Conservation (phyloP, 2,888 invertebrate genomes). For the Bembecia ichneumoniformis region DNA sequence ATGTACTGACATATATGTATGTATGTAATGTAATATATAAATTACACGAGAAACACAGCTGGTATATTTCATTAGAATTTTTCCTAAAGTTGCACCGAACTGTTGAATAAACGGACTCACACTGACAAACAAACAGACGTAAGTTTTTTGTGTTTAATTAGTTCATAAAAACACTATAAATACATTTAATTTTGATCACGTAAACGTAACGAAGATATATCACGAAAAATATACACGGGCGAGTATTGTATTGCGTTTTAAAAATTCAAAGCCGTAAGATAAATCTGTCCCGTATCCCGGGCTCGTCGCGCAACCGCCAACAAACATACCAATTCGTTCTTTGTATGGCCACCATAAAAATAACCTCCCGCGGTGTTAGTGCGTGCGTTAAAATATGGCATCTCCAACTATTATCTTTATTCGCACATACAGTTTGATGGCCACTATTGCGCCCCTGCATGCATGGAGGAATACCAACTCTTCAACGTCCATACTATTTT, state of each 20-base stretch:
- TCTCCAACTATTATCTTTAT: not conserved
- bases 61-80: too few relatives aligned
- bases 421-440: not conserved
- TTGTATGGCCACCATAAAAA: constrained; percentile 5
- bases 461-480: not conserved
- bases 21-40: too few relatives aligned
- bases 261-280: not conserved
- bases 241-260: not conserved
- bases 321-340: constrained; percentile 1
- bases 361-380: constrained; percentile 1
- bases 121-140: too few relatives aligned
- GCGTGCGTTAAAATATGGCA: constrained; percentile 2
- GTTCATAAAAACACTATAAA: too few relatives aligned
- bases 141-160: too few relatives aligned
- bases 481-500: constrained; percentile 10
- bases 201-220: not conserved
- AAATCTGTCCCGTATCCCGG: not conserved
- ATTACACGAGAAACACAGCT: too few relatives aligned
- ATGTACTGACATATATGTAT: too few relatives aligned
- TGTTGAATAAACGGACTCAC: too few relatives aligned
- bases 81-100: too few relatives aligned
- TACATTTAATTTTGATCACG: not conserved
- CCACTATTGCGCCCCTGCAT: too few relatives aligned
- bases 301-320: not conserved
- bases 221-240: not conserved